Evolutionary conservation across 2,888 invertebrate genomes (phyloP), one percentile per base, ranked within the genome.

Genomic region (Andrena chrysosceles): DNA sequence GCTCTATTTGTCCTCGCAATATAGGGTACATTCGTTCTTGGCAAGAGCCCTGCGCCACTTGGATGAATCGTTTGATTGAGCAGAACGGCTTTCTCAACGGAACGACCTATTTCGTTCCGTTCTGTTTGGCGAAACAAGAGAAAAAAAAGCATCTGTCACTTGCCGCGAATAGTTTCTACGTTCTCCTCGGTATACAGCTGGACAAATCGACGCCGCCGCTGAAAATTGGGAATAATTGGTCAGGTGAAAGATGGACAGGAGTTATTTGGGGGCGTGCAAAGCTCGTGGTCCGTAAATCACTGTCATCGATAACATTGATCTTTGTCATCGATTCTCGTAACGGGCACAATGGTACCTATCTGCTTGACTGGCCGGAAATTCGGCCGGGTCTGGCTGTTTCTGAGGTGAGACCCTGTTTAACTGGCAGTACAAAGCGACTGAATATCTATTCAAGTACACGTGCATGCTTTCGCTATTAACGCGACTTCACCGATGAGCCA

Each of bases 371-470:
- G 48, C 29, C 75, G 83, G 85, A 84, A 87, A 85, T 82, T 73
- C 60, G 69, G 33, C 23, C 59, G 52, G 60, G n/a, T 49, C 69
- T 52, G 68, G 64, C 74, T 63, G 70, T 66, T 86, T 31, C 77
- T 73, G 79, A 86, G 87, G 76, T 71, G 79, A 70, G 77, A 74
- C 7, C 48, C 67, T 75, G 70, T 79, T 84, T 83, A 84, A 72
- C 73, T 35, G 42, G n/a, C 8, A 23, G 54, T 63, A 86, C 87
- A 85, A 85, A 86, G 86, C 85, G 75, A 83, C 74, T 73, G 85
- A 83, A 87, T 56, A 56, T 87, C 87, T 52, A 78, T 87, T 85
- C 75, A 71, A 85, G 80, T 83, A 87, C 42, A 78, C 56, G 73
- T 42, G 81, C 85, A 75, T 81, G 77, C 78, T 85, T 76, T 85